Conservation (phyloP, 2,113 vertebrate genomes). For the Pygoscelis adeliae region DNA sequence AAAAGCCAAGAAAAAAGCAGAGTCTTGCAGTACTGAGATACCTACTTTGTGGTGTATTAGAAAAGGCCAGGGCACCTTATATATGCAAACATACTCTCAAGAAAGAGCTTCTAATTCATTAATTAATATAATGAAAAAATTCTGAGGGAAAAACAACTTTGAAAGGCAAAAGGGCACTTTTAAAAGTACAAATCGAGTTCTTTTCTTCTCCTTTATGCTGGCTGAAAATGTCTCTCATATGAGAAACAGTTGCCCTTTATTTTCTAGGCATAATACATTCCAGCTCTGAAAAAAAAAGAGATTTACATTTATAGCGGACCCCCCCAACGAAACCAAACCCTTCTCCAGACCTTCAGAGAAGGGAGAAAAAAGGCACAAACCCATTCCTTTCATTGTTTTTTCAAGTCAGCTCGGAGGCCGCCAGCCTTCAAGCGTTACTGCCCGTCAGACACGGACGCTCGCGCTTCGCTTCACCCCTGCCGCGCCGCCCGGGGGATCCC, state of each 20-base stretch:
- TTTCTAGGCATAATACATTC: not conserved
- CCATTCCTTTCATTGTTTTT: rapidly evolving
- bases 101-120: not conserved
- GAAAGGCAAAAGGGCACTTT: not conserved
- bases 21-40: not conserved
- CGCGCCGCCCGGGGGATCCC: not conserved
- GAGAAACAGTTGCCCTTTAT: not conserved
- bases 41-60: not conserved
- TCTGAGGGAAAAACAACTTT: rapidly evolving
- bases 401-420: not conserved
- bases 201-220: too few species aligned
- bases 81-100: not conserved
- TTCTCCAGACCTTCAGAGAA: too few species aligned
- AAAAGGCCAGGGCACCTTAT: not conserved
- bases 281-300: not conserved
- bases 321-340: not conserved
- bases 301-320: too few species aligned
- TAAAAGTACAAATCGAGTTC: rapidly evolving
- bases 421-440: rapidly evolving
- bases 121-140: not conserved
- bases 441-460: rapidly evolving
- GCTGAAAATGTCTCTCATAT: not conserved
- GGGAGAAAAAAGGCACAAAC: rapidly evolving
- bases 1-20: not conserved
- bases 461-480: not conserved